phyloP scores from a whole-genome alignment of 1,140 invertebrate genomes.

The Drosophila kanapiae region DNA sequence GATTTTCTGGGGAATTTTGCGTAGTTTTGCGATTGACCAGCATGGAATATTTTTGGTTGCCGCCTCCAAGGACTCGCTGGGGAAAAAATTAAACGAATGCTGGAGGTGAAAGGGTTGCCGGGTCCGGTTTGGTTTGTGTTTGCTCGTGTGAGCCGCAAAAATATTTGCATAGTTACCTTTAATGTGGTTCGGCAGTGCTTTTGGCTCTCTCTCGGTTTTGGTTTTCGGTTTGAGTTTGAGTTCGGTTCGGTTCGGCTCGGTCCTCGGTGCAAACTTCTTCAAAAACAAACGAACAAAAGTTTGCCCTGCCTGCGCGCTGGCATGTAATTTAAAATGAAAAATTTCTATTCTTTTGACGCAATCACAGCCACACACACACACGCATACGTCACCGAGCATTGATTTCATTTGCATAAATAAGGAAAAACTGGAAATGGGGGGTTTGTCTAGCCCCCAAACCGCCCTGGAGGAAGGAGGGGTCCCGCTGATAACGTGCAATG shows the following conservation, averaged over 20 bases:
- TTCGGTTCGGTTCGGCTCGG: constrained; percentile 1
- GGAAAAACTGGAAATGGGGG: constrained; percentile 36
- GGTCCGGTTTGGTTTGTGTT: constrained; percentile 46
- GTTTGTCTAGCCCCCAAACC: constrained; percentile 5
- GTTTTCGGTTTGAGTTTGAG: constrained; percentile 6
- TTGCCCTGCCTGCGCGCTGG: constrained; percentile 50
- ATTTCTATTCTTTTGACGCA: constrained; percentile 79
- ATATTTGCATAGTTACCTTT: constrained; percentile 85
- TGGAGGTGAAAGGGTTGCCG: constrained; percentile 45
- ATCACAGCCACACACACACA: constrained; percentile 41
- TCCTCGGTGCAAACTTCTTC: constrained; percentile 61
- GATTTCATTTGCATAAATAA: constrained; percentile 82
- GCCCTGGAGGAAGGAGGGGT: background rate
- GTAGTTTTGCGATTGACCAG: constrained; percentile 73
- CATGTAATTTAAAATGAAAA: constrained; percentile 78
- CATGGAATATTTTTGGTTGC: constrained; percentile 72
- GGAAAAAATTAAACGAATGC: constrained; percentile 19
- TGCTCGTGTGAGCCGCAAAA: constrained; percentile 79
- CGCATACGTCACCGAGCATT: constrained; percentile 61
- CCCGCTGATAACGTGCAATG: constrained; percentile 20
- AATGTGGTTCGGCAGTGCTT: constrained; percentile 72
- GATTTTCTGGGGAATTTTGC: background rate
- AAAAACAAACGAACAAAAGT: constrained; percentile 78
- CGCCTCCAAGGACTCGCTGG: constrained; percentile 34
- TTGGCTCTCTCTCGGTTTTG: background rate